Conservation (phyloP, 2,888 invertebrate genomes). For the Galeopsomyia nigrocyanea region DNA sequence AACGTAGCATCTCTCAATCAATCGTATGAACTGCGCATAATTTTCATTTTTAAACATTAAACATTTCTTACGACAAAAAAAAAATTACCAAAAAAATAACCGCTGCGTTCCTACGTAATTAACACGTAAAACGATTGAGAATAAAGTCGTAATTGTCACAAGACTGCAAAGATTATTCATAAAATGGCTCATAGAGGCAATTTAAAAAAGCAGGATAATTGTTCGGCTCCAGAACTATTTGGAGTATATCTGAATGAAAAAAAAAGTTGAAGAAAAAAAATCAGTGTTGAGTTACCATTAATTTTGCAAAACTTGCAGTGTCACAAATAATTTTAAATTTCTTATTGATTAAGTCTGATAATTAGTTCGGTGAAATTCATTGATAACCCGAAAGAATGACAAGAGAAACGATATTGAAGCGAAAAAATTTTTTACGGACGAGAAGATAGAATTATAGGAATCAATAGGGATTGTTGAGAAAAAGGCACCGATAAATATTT, state of each 20-base stretch:
- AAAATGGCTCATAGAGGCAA: constrained; percentile 34
- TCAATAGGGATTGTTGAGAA: constrained; percentile 39
- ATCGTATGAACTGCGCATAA: constrained; percentile 24
- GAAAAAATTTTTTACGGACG: constrained; percentile 49
- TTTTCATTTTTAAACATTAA: constrained; percentile 27
- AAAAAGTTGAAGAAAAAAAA: constrained; percentile 11
- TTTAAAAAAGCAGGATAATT: constrained; percentile 34
- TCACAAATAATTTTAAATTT: constrained; percentile 43
- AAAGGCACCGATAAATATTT: constrained; percentile 30
- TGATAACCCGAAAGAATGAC: constrained; percentile 10
- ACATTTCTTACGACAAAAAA: constrained; percentile 23
- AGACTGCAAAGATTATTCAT: constrained; percentile 48
- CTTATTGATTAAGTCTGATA: constrained; percentile 43
- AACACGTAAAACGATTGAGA: constrained; percentile 8
- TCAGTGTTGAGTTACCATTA: constrained; percentile 44
- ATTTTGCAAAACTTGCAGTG: constrained; percentile 41
- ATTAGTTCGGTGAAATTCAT: constrained; percentile 33
- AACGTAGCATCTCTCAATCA: constrained; percentile 37
- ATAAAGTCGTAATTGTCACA: constrained; percentile 41
- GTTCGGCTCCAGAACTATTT: constrained; percentile 14
- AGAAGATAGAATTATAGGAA: constrained; percentile 40
- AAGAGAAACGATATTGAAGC: constrained; percentile 34
- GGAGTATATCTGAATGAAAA: constrained; percentile 40
- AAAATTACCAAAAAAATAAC: constrained; percentile 8
- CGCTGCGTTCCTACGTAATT: constrained; percentile 29